Evolutionary conservation across 2,113 vertebrate species (phyloP), one percentile per base, ranked within the genome.

Genomic region (Psephotus haematonotus): DNA sequence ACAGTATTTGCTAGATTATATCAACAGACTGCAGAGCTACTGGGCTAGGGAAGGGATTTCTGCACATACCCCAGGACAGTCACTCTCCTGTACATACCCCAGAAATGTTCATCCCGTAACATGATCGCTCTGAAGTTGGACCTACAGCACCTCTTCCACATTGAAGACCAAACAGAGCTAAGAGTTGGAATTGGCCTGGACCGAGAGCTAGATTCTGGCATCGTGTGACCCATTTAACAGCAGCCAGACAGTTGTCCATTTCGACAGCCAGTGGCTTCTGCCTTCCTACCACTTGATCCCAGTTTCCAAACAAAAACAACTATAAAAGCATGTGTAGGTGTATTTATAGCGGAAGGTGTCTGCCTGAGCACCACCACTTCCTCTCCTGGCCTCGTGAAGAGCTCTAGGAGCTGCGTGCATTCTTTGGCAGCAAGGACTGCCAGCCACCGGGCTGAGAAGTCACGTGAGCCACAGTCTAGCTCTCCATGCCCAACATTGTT

Each of bases 401-500:
- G 79, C 94, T 86, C 86, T 6, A 57, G 77, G 93, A 84, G 89
- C 95, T 96, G 93, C 78, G 92, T n/a, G 15, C 49, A 76, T 29
- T 76, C 90, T 90, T 83, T 25, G 95, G 95, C 91, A 97, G 97
- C 96, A 72, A 82, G 82, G 94, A 83, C 95, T 95, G 96, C 92
- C 94, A 94, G 92, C 90, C 86, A 39, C 5, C 43, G 44, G 93
- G 97, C 94, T 97, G 95, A 95, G 94, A 95, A 96, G 96, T 50
- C 91, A 93, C 82, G 53, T 52, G 94, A 96, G 91, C 96, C 88
- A 87, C 86, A 89, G 86, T 70, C 97, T 96, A 98, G 95, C 96
- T 96, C 94, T 97, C 97, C 96, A 68, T 50, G 90, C 97, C 97
- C 97, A 97, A 94, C 94, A 94, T 95, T 68, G 95, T 91, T 93